phyloP scores from a whole-genome alignment of 2,113 vertebrate genomes.

The Manacus vitellinus region DNA sequence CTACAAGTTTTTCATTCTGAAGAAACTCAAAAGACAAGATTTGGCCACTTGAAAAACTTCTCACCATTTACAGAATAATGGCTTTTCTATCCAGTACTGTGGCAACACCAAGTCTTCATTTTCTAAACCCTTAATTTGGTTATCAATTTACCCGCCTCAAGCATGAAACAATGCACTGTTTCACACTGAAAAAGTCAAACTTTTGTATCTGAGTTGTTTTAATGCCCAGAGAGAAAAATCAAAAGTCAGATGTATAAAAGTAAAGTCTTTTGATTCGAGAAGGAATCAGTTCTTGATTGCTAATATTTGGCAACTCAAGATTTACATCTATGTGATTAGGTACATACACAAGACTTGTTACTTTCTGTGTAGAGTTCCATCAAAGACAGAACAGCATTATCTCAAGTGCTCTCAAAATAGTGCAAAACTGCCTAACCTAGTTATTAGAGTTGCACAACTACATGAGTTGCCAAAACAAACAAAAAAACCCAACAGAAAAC shows the following conservation, averaged over 20 bases:
- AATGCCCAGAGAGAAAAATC: background rate
- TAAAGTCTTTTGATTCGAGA: background rate
- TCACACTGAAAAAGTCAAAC: background rate
- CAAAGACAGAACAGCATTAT: background rate
- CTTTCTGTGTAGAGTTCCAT: background rate
- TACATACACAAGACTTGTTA: background rate
- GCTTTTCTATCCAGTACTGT: background rate
- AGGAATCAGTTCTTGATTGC: background rate
- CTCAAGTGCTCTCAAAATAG: background rate
- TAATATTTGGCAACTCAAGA: background rate
- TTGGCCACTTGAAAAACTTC: background rate
- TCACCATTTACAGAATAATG: background rate
- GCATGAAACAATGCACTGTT: background rate
- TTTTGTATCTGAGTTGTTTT: background rate
- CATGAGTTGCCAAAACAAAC: background rate
- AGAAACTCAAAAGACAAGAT: background rate
- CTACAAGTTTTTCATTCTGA: background rate
- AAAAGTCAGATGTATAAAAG: background rate
- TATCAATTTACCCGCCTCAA: background rate
- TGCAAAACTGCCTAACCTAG: background rate
- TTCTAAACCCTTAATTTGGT: background rate
- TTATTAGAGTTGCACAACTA: background rate
- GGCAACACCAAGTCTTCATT: background rate
- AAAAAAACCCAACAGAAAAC: background rate
- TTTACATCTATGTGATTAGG: background rate